These are phyloP conservation scores for Proterorhinus semilunaris DNA, from an alignment of 2,113 vertebrate species.

Conservation along the genomic window DNA sequence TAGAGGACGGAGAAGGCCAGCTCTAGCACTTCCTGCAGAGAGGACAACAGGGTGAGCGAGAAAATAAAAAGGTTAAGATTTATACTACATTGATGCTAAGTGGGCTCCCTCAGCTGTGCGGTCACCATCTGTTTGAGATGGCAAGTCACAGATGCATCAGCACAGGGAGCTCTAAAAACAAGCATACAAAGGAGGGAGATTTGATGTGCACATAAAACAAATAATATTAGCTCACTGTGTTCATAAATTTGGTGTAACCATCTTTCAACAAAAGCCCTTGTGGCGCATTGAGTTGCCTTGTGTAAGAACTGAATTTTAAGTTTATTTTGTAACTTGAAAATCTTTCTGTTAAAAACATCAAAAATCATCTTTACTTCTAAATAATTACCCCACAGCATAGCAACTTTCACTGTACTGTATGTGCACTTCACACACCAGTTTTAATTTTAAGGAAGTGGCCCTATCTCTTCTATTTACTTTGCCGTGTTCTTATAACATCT, in stretches of 20 bases:
- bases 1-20: slow-evolving; percentile 97
- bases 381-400: too few relatives aligned
- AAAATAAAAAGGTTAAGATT: slow-evolving; percentile 33
- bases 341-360: too few relatives aligned
- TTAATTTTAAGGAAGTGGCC: neutral
- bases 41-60: slow-evolving; percentile 26
- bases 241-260: neutral
- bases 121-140: slow-evolving; percentile 31
- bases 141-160: neutral
- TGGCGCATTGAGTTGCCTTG: too few relatives aligned
- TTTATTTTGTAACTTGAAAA: too few relatives aligned
- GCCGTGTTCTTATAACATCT: neutral
- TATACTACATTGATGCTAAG: slow-evolving; percentile 13
- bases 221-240: neutral
- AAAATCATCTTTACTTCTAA: too few relatives aligned
- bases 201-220: neutral
- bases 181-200: neutral
- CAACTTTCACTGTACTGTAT: too few relatives aligned
- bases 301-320: too few relatives aligned
- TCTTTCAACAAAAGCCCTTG: neutral
- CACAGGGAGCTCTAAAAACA: slow-evolving; percentile 7
- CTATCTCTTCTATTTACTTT: neutral
- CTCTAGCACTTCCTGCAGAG: slow-evolving; percentile 91
- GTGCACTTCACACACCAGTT: neutral
- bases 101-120: slow-evolving; percentile 2